Evolutionary conservation across 2,113 vertebrate species (phyloP).

Genomic region (Otis tarda): DNA sequence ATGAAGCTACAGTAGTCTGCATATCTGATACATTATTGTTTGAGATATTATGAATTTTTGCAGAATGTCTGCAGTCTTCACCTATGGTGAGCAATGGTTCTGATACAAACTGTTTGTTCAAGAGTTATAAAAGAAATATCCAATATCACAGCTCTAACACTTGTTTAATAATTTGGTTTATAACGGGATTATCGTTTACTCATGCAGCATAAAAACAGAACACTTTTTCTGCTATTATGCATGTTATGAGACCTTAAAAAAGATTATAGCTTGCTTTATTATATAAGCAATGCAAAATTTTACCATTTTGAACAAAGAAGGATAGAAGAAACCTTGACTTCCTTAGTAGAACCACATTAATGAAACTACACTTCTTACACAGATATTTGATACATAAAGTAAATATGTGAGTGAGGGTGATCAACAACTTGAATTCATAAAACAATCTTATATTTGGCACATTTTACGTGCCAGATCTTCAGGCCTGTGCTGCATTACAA

Average conservation of each 20-base stretch:
- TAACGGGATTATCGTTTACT: slow-evolving; percentile 33
- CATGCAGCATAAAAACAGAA: background rate
- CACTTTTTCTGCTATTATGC: background rate
- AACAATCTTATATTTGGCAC: background rate
- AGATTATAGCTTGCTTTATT: background rate
- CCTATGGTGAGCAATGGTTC: background rate
- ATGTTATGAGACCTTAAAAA: background rate
- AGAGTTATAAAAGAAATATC: background rate
- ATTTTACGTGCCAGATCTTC: background rate
- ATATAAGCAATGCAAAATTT: background rate
- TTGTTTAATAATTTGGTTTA: slow-evolving; percentile 9
- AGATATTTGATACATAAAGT: background rate
- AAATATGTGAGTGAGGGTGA: background rate
- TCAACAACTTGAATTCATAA: background rate
- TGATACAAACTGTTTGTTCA: background rate
- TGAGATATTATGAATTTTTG: background rate
- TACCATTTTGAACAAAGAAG: background rate
- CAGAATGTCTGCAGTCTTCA: background rate
- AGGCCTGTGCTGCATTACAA: background rate
- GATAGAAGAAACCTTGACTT: background rate
- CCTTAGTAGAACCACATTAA: background rate
- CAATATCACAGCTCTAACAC: background rate
- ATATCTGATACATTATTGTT: background rate
- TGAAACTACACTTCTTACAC: background rate
- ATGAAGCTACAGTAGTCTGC: background rate